Evolutionary conservation across 2,888 invertebrate species (phyloP).

Genomic region (Drosophila mulleri): DNA sequence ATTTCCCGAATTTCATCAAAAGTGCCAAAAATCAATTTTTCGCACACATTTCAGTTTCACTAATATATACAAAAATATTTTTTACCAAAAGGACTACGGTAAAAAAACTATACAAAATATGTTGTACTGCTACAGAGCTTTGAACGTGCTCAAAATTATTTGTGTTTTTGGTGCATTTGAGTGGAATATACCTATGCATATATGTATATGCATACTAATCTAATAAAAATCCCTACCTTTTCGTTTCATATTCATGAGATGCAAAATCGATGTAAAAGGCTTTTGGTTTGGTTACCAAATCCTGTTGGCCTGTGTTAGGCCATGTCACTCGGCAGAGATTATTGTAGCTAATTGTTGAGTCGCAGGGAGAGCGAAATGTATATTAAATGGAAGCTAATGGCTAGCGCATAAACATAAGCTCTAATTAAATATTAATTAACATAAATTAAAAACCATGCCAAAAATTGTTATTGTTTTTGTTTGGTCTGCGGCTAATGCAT

Average conservation of each 20-base stretch:
- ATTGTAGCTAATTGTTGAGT: slow-evolving; percentile 44
- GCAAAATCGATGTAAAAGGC: not conserved
- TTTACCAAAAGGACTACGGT: no score
- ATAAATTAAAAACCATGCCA: slow-evolving; percentile 65
- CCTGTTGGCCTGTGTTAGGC: slow-evolving; percentile 33
- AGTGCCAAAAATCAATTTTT: not conserved
- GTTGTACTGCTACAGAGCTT: not conserved
- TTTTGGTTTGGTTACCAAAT: not conserved
- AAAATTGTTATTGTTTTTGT: slow-evolving; percentile 18
- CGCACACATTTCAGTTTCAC: not conserved
- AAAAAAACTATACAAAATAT: no score
- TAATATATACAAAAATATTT: not conserved
- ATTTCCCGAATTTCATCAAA: not conserved
- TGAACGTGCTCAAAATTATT: not conserved
- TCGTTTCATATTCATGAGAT: not conserved
- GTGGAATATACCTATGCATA: no score
- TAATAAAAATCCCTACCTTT: not conserved
- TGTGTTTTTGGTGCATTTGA: not conserved
- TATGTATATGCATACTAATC: not conserved
- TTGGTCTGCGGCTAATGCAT: slow-evolving; percentile 33
- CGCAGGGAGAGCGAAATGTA: slow-evolving; percentile 8
- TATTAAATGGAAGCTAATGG: not conserved
- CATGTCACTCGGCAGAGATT: slow-evolving; percentile 56
- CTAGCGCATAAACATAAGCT: slow-evolving; percentile 43
- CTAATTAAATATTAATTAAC: slow-evolving; percentile 76